phyloP scores from a whole-genome alignment of 2,888 invertebrate species.

The Neoitamus cyanurus region DNA sequence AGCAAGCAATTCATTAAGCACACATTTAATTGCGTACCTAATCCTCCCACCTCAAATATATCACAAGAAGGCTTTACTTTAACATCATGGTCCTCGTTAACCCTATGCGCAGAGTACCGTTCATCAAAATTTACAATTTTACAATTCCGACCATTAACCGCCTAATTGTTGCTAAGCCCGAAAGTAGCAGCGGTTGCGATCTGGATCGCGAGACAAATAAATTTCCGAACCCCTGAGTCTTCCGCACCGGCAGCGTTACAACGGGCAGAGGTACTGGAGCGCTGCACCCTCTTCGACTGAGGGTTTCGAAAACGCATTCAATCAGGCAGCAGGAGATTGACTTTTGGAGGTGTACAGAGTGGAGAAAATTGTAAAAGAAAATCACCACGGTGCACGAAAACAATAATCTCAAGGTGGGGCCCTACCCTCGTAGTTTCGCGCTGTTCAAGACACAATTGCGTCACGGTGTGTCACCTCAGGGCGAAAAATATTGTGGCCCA shows the following conservation, averaged over 20 bases:
- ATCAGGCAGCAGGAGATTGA: slow-evolving; percentile 23
- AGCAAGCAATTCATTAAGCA: not conserved
- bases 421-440: slow-evolving; percentile 16
- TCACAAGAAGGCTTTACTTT: not conserved
- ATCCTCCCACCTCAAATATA: not conserved
- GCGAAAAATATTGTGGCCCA: not conserved
- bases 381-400: slow-evolving; percentile 30
- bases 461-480: slow-evolving; percentile 37
- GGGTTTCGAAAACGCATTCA: slow-evolving; percentile 4
- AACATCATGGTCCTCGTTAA: not conserved
- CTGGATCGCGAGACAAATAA: slow-evolving; percentile 16
- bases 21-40: not conserved
- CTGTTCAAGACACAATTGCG: slow-evolving; percentile 10
- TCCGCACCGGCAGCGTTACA: not conserved
- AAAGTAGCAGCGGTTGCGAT: slow-evolving; percentile 3
- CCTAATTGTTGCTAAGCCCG: slow-evolving; percentile 13
- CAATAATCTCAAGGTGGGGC: slow-evolving; percentile 16
- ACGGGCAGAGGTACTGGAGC: not conserved
- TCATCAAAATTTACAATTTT: not conserved
- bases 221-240: slow-evolving; percentile 19
- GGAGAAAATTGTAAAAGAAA: slow-evolving; percentile 24
- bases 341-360: not conserved
- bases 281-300: not conserved
- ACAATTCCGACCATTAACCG: slow-evolving; percentile 5
- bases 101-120: not conserved